Base-by-base conservation (phyloP, 2,797 vertebrate genomes). In the Trachurus trachurus region DNA sequence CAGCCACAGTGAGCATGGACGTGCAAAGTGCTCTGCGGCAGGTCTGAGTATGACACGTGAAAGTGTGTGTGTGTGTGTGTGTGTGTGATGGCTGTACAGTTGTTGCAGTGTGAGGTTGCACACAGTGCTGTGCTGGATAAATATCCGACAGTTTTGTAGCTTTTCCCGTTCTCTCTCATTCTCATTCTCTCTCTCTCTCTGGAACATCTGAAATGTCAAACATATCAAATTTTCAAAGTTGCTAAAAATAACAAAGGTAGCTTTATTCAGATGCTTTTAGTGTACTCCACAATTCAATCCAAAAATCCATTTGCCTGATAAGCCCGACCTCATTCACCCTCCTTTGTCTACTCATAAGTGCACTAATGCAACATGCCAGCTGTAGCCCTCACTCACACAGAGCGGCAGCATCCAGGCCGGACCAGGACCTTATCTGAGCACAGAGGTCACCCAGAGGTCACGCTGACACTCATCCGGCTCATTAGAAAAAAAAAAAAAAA, bases 401-500 rank as follows among this genome's bases (percentile, higher is more conserved):
- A 81, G 75, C 17, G 3, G 26, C 26, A 9, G 22, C 67, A 47
- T 42, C 82, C 47, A 61, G 16, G 37, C 63, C 76, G 63, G 63
- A 81, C 73, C 81, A 58, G 68, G 77, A 74, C 74, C 73, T 59
- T 62, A 53, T 81, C 71, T 54, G 71, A 78, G 73, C 44, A 6
- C 58, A 76, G 69, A 82, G 78, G 83, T 87, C 79, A 76, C 61
- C 2, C 19, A 65, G 76, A 69, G 87, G 71, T 77, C 78, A 68
- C 29, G 2, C 6, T 22, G 57, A 76, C 37, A 53, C 61, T 76
- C 64, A 57, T 71, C 75, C 62, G 79, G 62, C 72, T 83, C 69
- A 83, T 88, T 85, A 84, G 45, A 61, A 26, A 26, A 26, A 26
- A 26, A 26, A 26, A 26, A 1, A 26, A 26, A 26, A 26, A 26